Conservation (phyloP, 1,140 invertebrate species). For the Musca domestica region DNA sequence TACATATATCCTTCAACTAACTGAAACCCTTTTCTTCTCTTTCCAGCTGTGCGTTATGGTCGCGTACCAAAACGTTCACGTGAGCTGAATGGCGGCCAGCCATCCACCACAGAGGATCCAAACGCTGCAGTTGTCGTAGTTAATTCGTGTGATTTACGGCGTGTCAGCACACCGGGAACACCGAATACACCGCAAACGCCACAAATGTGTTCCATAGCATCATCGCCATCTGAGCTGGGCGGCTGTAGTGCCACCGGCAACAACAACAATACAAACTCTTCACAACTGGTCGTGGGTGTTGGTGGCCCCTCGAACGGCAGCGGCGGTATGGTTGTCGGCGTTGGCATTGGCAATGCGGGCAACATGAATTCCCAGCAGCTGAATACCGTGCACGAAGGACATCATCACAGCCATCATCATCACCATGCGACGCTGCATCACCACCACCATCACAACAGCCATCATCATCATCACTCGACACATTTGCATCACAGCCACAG, state of each 20-base stretch:
- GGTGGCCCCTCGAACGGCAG: conserved; percentile 48
- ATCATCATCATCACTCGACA: conserved; percentile 28
- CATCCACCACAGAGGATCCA: conserved; percentile 39
- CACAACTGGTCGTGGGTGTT: conserved; percentile 45
- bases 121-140: conserved; percentile 36
- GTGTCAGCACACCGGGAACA: conserved; percentile 45
- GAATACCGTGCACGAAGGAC: conserved; percentile 23
- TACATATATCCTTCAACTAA: not conserved
- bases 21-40: not conserved
- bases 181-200: conserved; percentile 52
- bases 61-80: conserved; percentile 90
- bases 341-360: conserved; percentile 20
- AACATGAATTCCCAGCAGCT: conserved; percentile 14
- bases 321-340: conserved; percentile 36
- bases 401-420: conserved; percentile 29
- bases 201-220: conserved; percentile 55
- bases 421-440: conserved; percentile 34
- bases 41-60: conserved; percentile 89
- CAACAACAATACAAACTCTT: conserved; percentile 33
- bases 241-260: conserved; percentile 48
- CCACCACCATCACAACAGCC: conserved; percentile 31
- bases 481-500: not conserved
- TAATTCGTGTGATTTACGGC: conserved; percentile 24
- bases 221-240: conserved; percentile 50
- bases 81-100: conserved; percentile 65